phyloP scores from a whole-genome alignment of 2,888 invertebrate genomes.

The Erebia ligea region DNA sequence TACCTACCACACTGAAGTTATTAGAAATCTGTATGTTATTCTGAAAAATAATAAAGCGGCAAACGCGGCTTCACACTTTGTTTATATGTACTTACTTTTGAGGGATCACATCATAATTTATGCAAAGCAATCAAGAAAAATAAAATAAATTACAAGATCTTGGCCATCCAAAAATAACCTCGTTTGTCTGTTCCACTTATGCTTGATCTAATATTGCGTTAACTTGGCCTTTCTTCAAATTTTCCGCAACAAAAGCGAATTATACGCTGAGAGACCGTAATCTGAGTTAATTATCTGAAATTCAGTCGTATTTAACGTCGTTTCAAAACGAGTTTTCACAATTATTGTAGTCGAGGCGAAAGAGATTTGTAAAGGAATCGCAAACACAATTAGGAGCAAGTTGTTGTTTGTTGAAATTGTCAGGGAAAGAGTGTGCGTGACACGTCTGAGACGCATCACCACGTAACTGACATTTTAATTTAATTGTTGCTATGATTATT shows the following conservation, averaged over 20 bases:
- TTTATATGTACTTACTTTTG: too few relatives aligned
- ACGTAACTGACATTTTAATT: constrained; percentile 20
- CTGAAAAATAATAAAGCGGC: too few relatives aligned
- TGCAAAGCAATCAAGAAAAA: background rate
- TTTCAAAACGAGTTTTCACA: constrained; percentile 74
- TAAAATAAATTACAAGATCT: background rate
- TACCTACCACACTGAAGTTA: too few relatives aligned
- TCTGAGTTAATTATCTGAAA: constrained; percentile 80
- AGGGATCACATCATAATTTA: too few relatives aligned
- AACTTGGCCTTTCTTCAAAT: constrained; percentile 51
- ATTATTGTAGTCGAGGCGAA: constrained; percentile 75
- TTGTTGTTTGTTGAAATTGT: constrained; percentile 73
- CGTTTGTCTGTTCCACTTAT: constrained; percentile 23
- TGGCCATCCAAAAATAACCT: background rate
- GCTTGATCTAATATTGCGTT: constrained; percentile 42
- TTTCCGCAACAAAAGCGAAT: constrained; percentile 68
- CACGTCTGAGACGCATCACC: constrained; percentile 37
- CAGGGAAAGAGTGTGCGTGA: constrained; percentile 68
- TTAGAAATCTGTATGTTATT: too few relatives aligned
- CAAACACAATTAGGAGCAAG: constrained; percentile 77
- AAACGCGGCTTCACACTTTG: too few relatives aligned
- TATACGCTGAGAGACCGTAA: constrained; percentile 70
- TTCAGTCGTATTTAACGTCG: constrained; percentile 77
- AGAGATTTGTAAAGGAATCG: constrained; percentile 75
- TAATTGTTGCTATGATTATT: background rate